Base-by-base conservation (phyloP, 2,888 invertebrate species). In the Dione juno region DNA sequence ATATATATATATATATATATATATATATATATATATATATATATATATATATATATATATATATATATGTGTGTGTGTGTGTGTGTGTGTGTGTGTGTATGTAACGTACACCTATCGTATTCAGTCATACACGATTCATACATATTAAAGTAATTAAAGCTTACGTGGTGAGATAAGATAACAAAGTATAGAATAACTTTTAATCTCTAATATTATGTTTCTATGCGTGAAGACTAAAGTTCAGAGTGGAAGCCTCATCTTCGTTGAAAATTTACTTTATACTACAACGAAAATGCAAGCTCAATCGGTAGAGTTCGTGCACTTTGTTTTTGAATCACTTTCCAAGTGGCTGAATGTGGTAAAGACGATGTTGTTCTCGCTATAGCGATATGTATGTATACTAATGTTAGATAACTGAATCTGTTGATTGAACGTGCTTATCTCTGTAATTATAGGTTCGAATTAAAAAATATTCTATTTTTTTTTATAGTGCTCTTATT, bases 211-310 rank as follows among this genome's bases (percentile, higher is more conserved):
- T 37, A 35, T 57, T 40, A 40, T 57, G 16, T 16, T 40, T 16
- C 57, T 6, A 16, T 37, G 11, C 8, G 53, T 28, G 28, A 28
- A 28, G 54, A 64, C 59, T 64, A 35, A 63, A 68, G 43, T 68
- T 52, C 21, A 35, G 19, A 35, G 41, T 43, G 19, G 37, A 64
- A 64, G 67, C 40, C 45, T 50, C 54, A 45, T 43, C 21, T 45
- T 3, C 48, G 48, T 45, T 52, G 35, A 45, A 41, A 66, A 69
- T 52, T 54, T 53, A 58, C 61, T 63, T 57, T 70, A 74, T 75
- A 73, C 67, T 71, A 72, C 74, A 74, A 77, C 74, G 74, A 72
- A 74, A 74, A 76, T 74, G 72, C 74, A 64, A 73, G 72, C 72
- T 69, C 66, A 65, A 75, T 69, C 70, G 73, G 71, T 64, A 64